Percentiles rank a stretch among this genome's conserved stretches.
phyloP scores from a whole-genome alignment of 1,140 invertebrate species.

The Solen grandis region DNA sequence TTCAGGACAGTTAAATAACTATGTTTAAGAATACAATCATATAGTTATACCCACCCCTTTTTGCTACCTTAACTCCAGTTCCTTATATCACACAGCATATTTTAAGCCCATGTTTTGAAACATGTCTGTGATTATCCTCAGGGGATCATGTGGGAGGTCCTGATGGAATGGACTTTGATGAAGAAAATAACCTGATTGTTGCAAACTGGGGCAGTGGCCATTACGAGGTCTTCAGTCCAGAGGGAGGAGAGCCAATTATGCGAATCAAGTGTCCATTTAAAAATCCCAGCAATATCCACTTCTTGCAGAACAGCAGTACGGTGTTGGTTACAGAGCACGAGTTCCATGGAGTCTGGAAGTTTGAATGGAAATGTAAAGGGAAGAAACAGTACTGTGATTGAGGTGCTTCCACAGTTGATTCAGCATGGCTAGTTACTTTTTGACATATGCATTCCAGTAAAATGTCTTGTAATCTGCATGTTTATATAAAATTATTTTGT shows the following conservation, averaged over 20 bases:
- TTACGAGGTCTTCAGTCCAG: slow-evolving; percentile 73
- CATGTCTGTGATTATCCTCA: slow-evolving; percentile 39
- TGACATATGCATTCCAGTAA: no score
- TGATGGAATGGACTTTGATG: slow-evolving; percentile 79
- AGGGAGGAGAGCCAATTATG: slow-evolving; percentile 69
- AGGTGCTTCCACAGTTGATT: no score
- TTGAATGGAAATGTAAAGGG: slow-evolving; percentile 73
- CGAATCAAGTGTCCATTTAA: slow-evolving; percentile 75
- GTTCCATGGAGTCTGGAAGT: slow-evolving; percentile 75
- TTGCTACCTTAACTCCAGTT: background rate
- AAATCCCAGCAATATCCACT: slow-evolving; percentile 75
- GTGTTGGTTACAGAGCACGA: slow-evolving; percentile 77
- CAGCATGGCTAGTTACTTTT: no score
- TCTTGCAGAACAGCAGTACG: slow-evolving; percentile 65
- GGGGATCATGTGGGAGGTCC: slow-evolving; percentile 72
- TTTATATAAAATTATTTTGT: no score
- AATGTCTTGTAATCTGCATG: no score
- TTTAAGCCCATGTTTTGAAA: no score
- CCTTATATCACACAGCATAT: no score
- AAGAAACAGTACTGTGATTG: slow-evolving; percentile 77
- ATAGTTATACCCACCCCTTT: background rate
- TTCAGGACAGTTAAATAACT: background rate
- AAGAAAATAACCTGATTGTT: slow-evolving; percentile 72
- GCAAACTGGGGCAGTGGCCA: slow-evolving; percentile 74
- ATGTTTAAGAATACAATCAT: background rate